These are phyloP conservation scores for Platycercus adscitus DNA, from an alignment of 2,113 vertebrate species.

Conservation along the genomic window DNA sequence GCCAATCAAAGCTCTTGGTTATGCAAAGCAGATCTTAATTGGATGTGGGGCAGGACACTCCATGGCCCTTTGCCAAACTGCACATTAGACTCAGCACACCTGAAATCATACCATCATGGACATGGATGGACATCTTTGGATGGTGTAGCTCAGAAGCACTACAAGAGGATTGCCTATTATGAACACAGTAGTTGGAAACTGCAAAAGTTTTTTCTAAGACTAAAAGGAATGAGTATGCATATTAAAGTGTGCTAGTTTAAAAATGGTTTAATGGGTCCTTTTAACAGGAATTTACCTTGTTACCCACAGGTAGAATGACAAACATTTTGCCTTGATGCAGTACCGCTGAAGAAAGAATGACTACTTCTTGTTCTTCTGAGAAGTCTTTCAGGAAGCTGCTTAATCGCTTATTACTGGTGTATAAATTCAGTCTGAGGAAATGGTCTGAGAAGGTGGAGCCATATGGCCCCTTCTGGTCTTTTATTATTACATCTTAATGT, in stretches of 20 bases:
- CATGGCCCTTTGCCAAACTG: conserved; percentile 78
- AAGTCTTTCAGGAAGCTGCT: background rate
- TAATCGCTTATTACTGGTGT: background rate
- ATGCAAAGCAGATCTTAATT: conserved; percentile 69
- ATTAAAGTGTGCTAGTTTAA: background rate
- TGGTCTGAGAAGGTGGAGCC: background rate
- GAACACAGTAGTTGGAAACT: background rate
- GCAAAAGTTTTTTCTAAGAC: background rate
- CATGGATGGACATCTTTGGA: background rate
- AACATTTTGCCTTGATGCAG: background rate
- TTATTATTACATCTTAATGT: background rate
- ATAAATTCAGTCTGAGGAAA: background rate
- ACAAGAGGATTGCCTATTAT: background rate
- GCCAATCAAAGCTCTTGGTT: conserved; percentile 67
- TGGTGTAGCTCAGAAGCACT: background rate
- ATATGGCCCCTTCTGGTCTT: background rate
- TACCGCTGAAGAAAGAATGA: background rate
- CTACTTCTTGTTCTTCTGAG: background rate
- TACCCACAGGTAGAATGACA: background rate
- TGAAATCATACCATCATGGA: background rate
- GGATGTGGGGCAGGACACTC: conserved; percentile 95
- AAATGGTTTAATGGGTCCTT: background rate
- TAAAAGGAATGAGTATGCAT: background rate
- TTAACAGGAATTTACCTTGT: background rate
- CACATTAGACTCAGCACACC: background rate